Percentiles rank a stretch among this genome's conserved stretches.
Conservation (phyloP, 53 echinoderm and acorn worm genomes). For the Glandiceps talaboti region DNA sequence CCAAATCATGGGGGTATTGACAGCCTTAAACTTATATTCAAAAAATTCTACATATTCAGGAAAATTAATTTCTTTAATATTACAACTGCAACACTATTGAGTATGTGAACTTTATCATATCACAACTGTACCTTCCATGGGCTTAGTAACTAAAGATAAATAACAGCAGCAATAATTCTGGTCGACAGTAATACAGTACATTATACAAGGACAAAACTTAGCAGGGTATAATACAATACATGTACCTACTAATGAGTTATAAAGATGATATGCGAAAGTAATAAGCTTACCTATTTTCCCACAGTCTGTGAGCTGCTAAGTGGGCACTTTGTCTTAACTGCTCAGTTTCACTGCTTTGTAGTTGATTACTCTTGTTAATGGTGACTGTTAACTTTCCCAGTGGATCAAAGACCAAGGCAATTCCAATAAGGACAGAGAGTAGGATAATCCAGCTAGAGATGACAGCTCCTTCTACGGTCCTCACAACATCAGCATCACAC, state of each 20-base stretch:
- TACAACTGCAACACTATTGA: too few relatives aligned
- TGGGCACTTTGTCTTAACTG: not conserved
- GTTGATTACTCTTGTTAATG: conserved; percentile 8
- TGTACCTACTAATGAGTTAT: too few relatives aligned
- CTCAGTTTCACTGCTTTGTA: conserved; percentile 15
- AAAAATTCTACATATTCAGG: too few relatives aligned
- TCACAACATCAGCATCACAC: conserved; percentile 21
- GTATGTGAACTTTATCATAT: too few relatives aligned
- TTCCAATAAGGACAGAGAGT: conserved; percentile 21
- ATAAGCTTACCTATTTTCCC: conserved; percentile 5
- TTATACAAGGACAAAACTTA: too few relatives aligned
- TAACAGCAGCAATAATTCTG: not conserved
- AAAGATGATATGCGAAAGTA: too few relatives aligned
- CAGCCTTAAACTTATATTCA: too few relatives aligned
- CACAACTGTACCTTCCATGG: too few relatives aligned
- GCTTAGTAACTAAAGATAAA: not conserved
- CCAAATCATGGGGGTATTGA: too few relatives aligned
- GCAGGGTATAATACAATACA: too few relatives aligned
- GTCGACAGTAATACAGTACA: too few relatives aligned
- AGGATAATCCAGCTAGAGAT: conserved; percentile 56
- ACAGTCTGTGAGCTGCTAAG: conserved; percentile 5
- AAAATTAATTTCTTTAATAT: too few relatives aligned
- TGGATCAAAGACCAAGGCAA: conserved; percentile 39
- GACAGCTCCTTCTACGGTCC: conserved; percentile 41
- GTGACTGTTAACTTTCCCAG: conserved; percentile 2